phyloP scores from a whole-genome alignment of 2,888 invertebrate genomes.

The Elegia similella region DNA sequence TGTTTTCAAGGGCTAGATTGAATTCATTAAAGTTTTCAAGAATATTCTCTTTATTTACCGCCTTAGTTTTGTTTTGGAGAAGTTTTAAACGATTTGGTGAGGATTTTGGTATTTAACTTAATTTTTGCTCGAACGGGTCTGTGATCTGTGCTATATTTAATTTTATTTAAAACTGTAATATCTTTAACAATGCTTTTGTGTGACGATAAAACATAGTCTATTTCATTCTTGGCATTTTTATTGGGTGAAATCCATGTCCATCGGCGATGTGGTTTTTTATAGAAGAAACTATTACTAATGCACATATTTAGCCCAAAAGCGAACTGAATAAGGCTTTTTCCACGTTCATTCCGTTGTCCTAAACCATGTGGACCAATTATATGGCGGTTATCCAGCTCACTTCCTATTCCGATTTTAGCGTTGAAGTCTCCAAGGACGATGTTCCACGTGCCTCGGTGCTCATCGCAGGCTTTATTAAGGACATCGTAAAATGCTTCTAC shows the following conservation, averaged over 20 bases:
- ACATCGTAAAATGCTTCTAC: too few relatives aligned
- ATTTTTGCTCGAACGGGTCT: slow-evolving; percentile 5
- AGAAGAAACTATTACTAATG: too few relatives aligned
- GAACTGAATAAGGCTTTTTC: too few relatives aligned
- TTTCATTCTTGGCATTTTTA: slow-evolving; percentile 20
- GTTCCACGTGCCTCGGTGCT: not conserved
- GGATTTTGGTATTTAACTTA: not conserved
- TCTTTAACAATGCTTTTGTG: slow-evolving; percentile 19
- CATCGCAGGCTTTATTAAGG: too few relatives aligned
- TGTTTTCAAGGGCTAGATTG: not conserved
- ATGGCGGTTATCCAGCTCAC: not conserved
- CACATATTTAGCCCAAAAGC: too few relatives aligned
- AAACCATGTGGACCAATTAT: not conserved
- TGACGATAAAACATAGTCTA: slow-evolving; percentile 21
- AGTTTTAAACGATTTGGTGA: not conserved
- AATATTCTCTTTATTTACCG: not conserved
- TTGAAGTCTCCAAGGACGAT: not conserved
- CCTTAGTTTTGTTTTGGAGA: not conserved
- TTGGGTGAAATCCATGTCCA: not conserved
- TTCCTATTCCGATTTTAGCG: not conserved
- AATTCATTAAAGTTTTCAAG: not conserved
- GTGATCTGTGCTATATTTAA: slow-evolving; percentile 1
- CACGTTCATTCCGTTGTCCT: not conserved
- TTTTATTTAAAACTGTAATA: slow-evolving; percentile 10
- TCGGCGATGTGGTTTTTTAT: not conserved